Evolutionary conservation across 2,888 invertebrate genomes (phyloP), one percentile per base, ranked within the genome.

Genomic region (Drosophila kokeensis): DNA sequence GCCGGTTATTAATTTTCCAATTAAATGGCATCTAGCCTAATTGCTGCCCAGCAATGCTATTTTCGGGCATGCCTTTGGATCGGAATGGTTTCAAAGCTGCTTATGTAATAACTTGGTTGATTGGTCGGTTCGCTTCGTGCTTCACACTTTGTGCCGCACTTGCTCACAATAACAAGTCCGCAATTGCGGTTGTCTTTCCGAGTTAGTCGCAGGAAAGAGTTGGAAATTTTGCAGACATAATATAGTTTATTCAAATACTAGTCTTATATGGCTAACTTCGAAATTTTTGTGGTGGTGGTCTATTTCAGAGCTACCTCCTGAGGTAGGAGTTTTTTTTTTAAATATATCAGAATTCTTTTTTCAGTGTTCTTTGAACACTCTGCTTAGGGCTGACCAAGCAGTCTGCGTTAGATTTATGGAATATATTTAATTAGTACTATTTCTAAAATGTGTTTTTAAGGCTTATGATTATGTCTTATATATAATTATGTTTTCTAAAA

Each of bases 1-100:
- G 18, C 53, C 40, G 65, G 73, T 59, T 83, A 88, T 88, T 78
- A 77, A 86, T 86, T 84, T 84, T 85, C 63, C 83, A 87, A 87
- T 85, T 80, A 74, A 65, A n/a, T n/a, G 49, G 32, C 60, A 59
- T 38, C 40, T 38, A 42, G 21, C 71, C 81, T 78, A 88, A 84
- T 88, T 81, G 83, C 45, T 78, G 48, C 48, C 69, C 45, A 61
- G 69, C 67, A 78, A 68, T 49, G 50, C 42, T 29, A 60, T 30
- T 34, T 60, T 60, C 21, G 18, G 21, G 36, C 48, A 27, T 27
- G 38, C 36, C 45, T 59, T 53, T 62, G 54, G 36, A 42, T 50
- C n/a, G 48, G 38, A 53, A 42, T 18, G 63, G 36, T 29, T 30
- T 50, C 50, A 52, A 58, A 64, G 61, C 62, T 48, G 69, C 65